Conservation (phyloP, 2,113 vertebrate genomes). For the Eclectus roratus region DNA sequence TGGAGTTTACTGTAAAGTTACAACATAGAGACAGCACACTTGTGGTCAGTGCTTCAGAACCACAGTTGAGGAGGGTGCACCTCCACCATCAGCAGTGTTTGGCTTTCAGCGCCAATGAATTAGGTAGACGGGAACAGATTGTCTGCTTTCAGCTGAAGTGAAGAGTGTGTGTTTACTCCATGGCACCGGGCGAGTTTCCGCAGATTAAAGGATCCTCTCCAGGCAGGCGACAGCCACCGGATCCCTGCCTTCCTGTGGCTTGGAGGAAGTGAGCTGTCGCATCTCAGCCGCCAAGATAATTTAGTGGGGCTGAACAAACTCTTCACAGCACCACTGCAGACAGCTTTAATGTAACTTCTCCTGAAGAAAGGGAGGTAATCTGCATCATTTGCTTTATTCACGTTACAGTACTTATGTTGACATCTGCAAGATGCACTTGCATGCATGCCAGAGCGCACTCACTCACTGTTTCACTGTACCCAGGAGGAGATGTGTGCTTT, state of each 20-base stretch:
- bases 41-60: neutral
- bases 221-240: neutral
- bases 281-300: neutral
- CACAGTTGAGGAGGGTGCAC: accelerated
- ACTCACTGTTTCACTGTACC: neutral
- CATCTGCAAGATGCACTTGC: neutral
- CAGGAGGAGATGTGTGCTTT: neutral
- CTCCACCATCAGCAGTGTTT: neutral
- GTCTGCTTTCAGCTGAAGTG: neutral
- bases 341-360: neutral
- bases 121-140: neutral
- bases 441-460: neutral
- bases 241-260: neutral
- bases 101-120: neutral
- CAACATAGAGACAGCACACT: accelerated
- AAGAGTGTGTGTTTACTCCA: neutral
- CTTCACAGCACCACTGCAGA: neutral
- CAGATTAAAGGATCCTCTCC: neutral
- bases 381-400: neutral
- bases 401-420: neutral
- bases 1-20: neutral
- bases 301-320: neutral
- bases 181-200: neutral
- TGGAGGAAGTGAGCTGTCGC: accelerated
- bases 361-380: neutral